Evolutionary conservation across 2,888 invertebrate species (phyloP).

Genomic region (Acleris literana): DNA sequence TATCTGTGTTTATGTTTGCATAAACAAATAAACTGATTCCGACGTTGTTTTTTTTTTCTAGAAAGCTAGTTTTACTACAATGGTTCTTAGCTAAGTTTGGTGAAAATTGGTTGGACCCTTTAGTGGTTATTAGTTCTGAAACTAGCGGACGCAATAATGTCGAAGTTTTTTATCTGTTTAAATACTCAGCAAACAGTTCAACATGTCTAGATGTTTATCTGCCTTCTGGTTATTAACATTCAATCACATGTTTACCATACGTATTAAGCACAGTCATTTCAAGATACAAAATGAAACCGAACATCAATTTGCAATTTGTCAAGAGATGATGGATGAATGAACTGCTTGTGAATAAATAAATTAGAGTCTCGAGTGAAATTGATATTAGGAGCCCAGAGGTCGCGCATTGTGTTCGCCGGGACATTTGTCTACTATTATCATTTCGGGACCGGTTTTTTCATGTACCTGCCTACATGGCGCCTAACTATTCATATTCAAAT

Average conservation of each 20-base stretch:
- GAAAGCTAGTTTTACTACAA: no score
- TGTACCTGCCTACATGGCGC: slow-evolving; percentile 81
- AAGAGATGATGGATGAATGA: slow-evolving; percentile 44
- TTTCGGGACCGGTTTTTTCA: slow-evolving; percentile 79
- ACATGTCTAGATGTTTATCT: not conserved
- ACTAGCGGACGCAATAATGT: no score
- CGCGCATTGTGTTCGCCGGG: slow-evolving; percentile 74
- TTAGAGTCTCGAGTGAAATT: slow-evolving; percentile 73
- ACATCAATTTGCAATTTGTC: slow-evolving; percentile 29
- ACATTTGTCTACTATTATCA: slow-evolving; percentile 79
- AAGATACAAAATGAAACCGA: not conserved
- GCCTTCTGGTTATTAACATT: not conserved
- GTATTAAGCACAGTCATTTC: not conserved
- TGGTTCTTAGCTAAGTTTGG: no score
- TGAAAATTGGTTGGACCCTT: no score
- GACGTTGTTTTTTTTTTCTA: no score
- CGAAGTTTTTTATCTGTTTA: no score
- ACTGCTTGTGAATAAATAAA: slow-evolving; percentile 70
- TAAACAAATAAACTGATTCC: no score
- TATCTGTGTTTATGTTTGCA: no score
- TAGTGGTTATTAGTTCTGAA: no score
- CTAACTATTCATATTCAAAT: slow-evolving; percentile 82
- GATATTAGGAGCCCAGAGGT: slow-evolving; percentile 67
- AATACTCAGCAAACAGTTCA: not conserved
- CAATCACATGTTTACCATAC: slow-evolving; percentile 1